A percentile compares a stretch with the other conserved stretches of the same genome.
Evolutionary conservation across 2,888 invertebrate species (phyloP).

Genomic region (Buathra laborator): DNA sequence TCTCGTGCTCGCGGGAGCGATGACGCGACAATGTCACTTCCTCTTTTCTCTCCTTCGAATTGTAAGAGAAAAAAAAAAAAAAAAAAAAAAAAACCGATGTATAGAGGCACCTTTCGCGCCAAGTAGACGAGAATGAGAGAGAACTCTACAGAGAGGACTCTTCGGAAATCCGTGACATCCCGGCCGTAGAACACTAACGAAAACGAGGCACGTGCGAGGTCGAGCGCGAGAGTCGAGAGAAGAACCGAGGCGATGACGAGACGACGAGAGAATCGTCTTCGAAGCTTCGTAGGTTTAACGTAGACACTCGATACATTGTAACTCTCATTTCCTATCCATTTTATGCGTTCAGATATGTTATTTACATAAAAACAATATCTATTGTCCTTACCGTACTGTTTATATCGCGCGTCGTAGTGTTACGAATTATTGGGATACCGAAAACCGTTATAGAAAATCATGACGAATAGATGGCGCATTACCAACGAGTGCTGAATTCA

Average conservation of each 20-base stretch:
- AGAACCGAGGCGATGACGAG: constrained; percentile 32
- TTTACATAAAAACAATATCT: constrained; percentile 19
- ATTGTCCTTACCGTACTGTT: constrained; percentile 11
- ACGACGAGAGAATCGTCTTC: constrained; percentile 64
- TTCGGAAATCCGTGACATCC: constrained; percentile 64
- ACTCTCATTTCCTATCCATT: constrained; percentile 18
- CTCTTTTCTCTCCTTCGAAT: constrained; percentile 48
- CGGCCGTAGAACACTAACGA: constrained; percentile 63
- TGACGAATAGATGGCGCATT: not conserved
- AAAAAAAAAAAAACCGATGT: constrained; percentile 6
- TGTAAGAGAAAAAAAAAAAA: constrained; percentile 3
- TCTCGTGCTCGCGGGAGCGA: constrained; percentile 34
- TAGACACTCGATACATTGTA: constrained; percentile 5
- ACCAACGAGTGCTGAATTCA: not conserved
- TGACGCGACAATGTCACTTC: constrained; percentile 46
- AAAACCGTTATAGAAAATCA: not conserved
- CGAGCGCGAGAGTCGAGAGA: constrained; percentile 26
- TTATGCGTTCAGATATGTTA: not conserved
- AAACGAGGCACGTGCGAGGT: constrained; percentile 72
- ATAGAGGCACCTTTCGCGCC: constrained; percentile 33
- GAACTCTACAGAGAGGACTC: constrained; percentile 54
- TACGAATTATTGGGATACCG: constrained; percentile 11
- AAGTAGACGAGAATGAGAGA: constrained; percentile 43
- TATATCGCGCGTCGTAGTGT: not conserved
- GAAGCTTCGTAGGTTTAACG: constrained; percentile 33